These are phyloP conservation scores for Ypsolopha sequella DNA, from an alignment of 2,888 invertebrate genomes.

Conservation along the genomic window DNA sequence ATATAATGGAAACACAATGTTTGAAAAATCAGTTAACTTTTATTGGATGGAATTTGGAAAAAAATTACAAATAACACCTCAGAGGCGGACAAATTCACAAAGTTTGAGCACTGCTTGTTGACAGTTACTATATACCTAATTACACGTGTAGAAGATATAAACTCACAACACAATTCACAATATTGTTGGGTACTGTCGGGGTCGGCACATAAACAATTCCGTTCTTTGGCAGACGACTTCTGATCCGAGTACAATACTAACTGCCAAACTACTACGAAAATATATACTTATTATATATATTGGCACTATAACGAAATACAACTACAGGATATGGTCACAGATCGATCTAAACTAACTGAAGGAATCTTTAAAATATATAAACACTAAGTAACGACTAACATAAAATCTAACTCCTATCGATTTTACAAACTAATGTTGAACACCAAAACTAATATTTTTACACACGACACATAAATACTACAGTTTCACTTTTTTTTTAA, in stretches of 20 bases:
- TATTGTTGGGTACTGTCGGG: neutral
- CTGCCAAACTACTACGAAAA: slow-evolving; percentile 11
- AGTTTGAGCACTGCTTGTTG: slow-evolving; percentile 47
- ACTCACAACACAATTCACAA: slow-evolving; percentile 40
- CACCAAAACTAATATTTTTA: slow-evolving; percentile 34
- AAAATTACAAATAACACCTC: slow-evolving; percentile 43
- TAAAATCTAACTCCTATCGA: slow-evolving; percentile 58
- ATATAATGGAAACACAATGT: slow-evolving; percentile 17
- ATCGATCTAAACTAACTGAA: slow-evolving; percentile 26
- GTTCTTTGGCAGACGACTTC: slow-evolving; percentile 28
- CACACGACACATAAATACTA: slow-evolving; percentile 35
- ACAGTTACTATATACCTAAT: slow-evolving; percentile 26
- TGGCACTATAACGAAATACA: slow-evolving; percentile 32
- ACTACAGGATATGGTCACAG: slow-evolving; percentile 24
- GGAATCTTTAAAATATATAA: slow-evolving; percentile 50
- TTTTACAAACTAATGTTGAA: slow-evolving; percentile 61
- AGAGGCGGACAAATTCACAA: slow-evolving; percentile 37
- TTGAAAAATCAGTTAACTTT: slow-evolving; percentile 50
- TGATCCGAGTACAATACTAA: slow-evolving; percentile 3
- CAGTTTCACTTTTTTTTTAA: slow-evolving; percentile 31
- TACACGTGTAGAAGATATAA: slow-evolving; percentile 23
- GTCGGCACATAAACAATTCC: slow-evolving; percentile 28
- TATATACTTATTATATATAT: slow-evolving; percentile 9
- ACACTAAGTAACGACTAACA: slow-evolving; percentile 64
- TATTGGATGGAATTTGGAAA: slow-evolving; percentile 59